Base-by-base conservation (phyloP, 2,797 vertebrate genomes). In the Ciconia nigra region DNA sequence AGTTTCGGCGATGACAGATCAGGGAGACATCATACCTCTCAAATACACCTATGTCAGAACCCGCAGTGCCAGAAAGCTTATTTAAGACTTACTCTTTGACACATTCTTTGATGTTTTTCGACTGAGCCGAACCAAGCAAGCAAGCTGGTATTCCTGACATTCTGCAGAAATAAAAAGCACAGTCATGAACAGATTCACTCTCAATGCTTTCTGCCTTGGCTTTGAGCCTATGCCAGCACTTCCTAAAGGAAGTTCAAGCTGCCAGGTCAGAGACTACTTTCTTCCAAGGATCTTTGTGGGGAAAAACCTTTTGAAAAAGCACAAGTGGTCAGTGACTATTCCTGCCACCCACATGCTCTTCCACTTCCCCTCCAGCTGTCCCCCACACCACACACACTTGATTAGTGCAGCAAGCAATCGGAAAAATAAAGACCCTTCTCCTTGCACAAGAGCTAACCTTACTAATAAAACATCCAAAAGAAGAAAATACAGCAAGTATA, bases 71-170 rank as follows among this genome's bases (percentile, higher is more conserved):
- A 78, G 17, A 61, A 54, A 51, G 39, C n/a, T 19, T 4, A n/a
- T 41, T 12, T 13, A 8, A 39, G 54, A 95, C 97, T 97, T 51
- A 97, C 97, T 13, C 79, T 93, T 49, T 91, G 77, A 97, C 16
- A 44, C 55, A 7, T 24, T 72, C 84, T 74, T 20, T 70, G 69
- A 96, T 21, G 24, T 63, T 35, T 59, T 70, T 70, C 0, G 46
- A 90, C 91, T 96, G 96, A 88, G 96, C 95, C 2, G 95, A 96
- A 29, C 97, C 94, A 37, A 97, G 93, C 37, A 96, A 92, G 66
- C 97, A 97, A 25, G 97, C 95, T 31, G 97, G 70, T 90, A 97
- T 35, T 21, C 29, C 92, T 25, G 95, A 95, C 97, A 73, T 97
- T 2, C 97, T 97, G 92, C 72, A 87, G 74, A 16, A 47, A 41